Conservation (phyloP, 1,140 invertebrate species). For the Caenorhabditis brenneri region DNA sequence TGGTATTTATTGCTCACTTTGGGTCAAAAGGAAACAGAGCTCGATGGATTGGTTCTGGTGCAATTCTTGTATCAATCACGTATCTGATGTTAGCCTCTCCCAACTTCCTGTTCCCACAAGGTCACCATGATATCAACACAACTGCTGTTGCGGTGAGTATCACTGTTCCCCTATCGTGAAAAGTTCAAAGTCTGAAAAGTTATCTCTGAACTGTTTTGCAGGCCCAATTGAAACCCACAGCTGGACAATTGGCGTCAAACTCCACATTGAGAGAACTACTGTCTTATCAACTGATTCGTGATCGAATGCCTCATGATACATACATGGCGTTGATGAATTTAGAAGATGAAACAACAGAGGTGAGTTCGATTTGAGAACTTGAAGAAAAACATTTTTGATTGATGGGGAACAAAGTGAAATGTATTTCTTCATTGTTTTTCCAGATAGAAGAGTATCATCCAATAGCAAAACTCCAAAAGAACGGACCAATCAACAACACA, state of each 20-base stretch:
- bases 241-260: constrained; percentile 53
- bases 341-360: constrained; percentile 24
- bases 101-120: constrained; percentile 67
- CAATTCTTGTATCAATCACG: constrained; percentile 68
- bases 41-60: constrained; percentile 67
- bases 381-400: constrained; percentile 45
- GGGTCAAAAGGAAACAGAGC: constrained; percentile 67
- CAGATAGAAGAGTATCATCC: constrained; percentile 52
- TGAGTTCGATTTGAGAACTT: background rate
- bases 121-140: constrained; percentile 61
- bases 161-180: no score
- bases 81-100: constrained; percentile 66
- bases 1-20: constrained; percentile 69
- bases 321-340: constrained; percentile 22
- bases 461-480: constrained; percentile 44
- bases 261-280: constrained; percentile 59
- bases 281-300: constrained; percentile 59
- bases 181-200: background rate
- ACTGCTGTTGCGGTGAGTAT: constrained; percentile 64
- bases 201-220: background rate
- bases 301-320: constrained; percentile 58
- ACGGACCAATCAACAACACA: background rate
- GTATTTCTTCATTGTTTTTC: constrained; percentile 48
- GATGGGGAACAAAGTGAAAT: background rate
- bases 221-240: constrained; percentile 49